Evolutionary conservation across 2,888 invertebrate genomes (phyloP), one percentile per base, ranked within the genome.

Genomic region (Lasioglossum lativentre): DNA sequence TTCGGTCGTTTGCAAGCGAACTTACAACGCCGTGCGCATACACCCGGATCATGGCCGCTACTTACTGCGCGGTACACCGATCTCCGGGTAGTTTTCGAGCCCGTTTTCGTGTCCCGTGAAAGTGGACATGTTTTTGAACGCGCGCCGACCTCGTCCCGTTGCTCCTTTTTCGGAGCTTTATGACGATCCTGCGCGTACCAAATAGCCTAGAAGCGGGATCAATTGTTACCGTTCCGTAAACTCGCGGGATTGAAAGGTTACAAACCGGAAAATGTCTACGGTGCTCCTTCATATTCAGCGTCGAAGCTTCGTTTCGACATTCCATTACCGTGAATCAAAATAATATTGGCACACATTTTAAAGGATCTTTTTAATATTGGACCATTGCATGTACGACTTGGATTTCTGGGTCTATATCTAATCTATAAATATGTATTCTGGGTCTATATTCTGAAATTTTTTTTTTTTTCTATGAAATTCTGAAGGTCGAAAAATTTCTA

Each of bases 1-100:
- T 94, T 94, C 85, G 83, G 89, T 89, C 94, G 93, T 94, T 94
- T 93, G 90, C 92, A 94, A 89, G 94, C 94, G 90, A 91, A 93
- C 92, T 92, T 92, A 91, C 90, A 90, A 86, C 89, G 89, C 87
- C 89, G 86, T 86, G 89, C 90, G 86, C 90, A 90, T 90, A 88
- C 88, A 86, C 88, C 82, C 90, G 88, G 86, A 88, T 94, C 93
- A 94, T 94, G 93, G 89, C 87, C 90, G 93, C 93, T 93, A 93
- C 93, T 94, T 93, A 92, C 90, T 87, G 88, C 82, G 80, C 80
- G 75, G 79, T 84, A 87, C 87, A 80, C 78, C 84, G 88, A 91
- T 91, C 90, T 79, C 85, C 85, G 75, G 74, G 80, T 76, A 86
- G 84, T 84, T 90, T 83, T 86, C 88, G 84, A 80, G 83, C 75